Evolutionary conservation across 2,888 invertebrate genomes (phyloP).

Genomic region (Brachyptera putata): DNA sequence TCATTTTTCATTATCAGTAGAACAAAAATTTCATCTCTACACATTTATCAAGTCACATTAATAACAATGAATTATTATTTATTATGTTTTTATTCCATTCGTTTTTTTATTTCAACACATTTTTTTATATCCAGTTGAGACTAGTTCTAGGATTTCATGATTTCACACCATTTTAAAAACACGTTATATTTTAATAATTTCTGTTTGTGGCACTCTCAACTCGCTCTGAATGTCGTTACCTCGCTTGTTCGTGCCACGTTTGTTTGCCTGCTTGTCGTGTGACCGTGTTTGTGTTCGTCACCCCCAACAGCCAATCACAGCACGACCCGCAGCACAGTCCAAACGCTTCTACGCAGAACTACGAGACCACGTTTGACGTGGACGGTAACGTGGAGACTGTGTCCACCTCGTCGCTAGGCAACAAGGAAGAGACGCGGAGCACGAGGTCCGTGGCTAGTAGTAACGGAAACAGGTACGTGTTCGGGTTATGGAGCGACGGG

Average conservation of each 20-base stretch:
- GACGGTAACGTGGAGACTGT: slow-evolving; percentile 91
- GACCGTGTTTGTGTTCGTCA: slow-evolving; percentile 18
- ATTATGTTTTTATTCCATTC: no score
- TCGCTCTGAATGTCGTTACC: no score
- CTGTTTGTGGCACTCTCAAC: no score
- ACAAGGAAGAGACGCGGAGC: slow-evolving; percentile 58
- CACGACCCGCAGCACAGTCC: slow-evolving; percentile 36
- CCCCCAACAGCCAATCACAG: slow-evolving; percentile 30
- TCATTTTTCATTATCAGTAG: no score
- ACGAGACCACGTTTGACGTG: slow-evolving; percentile 82
- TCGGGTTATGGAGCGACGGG: no score
- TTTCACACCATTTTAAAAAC: no score
- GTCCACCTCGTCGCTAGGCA: slow-evolving; percentile 72
- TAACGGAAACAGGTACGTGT: slow-evolving; percentile 69
- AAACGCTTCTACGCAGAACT: slow-evolving; percentile 60
- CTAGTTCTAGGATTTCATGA: background rate
- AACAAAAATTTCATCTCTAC: no score
- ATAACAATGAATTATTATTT: no score
- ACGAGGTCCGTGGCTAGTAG: slow-evolving; percentile 53
- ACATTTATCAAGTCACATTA: no score
- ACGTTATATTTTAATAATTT: no score
- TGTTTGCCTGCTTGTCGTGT: slow-evolving; percentile 34
- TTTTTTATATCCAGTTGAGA: background rate
- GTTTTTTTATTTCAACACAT: no score
- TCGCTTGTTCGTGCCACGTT: no score